phyloP scores from a whole-genome alignment of 2,797 vertebrate genomes.

The Bradypodion ventrale region DNA sequence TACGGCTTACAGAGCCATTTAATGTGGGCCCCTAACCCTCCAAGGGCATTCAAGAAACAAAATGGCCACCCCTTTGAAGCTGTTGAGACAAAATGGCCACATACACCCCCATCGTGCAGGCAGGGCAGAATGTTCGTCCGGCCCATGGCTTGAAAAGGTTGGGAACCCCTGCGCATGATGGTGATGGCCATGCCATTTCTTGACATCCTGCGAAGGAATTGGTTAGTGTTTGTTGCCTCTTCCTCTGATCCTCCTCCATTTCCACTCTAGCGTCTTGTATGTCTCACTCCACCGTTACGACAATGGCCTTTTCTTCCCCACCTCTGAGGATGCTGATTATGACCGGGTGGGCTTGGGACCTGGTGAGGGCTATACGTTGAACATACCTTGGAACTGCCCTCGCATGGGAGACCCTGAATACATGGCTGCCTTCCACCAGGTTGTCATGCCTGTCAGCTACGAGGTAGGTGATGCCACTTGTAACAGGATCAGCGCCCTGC shows the following conservation, averaged over 20 bases:
- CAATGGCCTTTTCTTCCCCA: conserved; percentile 85
- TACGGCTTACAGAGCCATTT: no score
- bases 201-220: background rate
- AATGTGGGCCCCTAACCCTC: no score
- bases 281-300: conserved; percentile 91
- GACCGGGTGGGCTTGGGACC: conserved; percentile 75
- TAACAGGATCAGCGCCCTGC: no score
- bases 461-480: conserved; percentile 75
- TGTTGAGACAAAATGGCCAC: no score
- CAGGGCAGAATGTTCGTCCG: no score
- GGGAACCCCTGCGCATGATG: no score
- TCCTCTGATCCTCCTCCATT: background rate
- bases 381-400: conserved; percentile 85
- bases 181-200: background rate
- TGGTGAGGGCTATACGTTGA: conserved; percentile 87
- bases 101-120: no score
- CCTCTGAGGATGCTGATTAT: conserved; percentile 79
- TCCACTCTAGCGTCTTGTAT: conserved; percentile 81
- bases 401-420: conserved; percentile 87
- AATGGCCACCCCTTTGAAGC: no score
- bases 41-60: no score
- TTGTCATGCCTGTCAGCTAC: conserved; percentile 87
- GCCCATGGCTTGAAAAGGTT: no score
- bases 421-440: conserved; percentile 82
- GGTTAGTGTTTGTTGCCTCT: background rate